Base-by-base conservation (phyloP, 2,113 vertebrate species). In the Nycticorax nycticorax region DNA sequence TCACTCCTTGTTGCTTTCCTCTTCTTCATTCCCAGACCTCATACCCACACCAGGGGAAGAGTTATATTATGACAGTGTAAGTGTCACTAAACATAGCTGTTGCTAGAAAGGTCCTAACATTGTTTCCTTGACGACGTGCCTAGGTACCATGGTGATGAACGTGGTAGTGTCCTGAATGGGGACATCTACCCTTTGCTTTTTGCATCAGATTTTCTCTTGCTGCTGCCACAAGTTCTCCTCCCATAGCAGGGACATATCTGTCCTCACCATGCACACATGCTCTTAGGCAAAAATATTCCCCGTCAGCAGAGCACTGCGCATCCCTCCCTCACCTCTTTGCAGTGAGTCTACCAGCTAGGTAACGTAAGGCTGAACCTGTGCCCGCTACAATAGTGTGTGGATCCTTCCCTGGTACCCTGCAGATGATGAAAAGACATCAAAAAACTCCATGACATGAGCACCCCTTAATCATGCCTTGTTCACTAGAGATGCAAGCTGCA, bases 401-500 rank as follows among this genome's bases (percentile, higher is more conserved):
- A 48, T 39, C n/a, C 43, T 64, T 75, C 37, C 26, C 27, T 60
- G 18, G 15, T 56, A 20, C 6, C 13, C n/a, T 72, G 48, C 7
- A 85, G 56, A 18, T 37, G 26, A 24, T 19, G 55, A 63, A 90
- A 77, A 78, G 18, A 45, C 23, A 71, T 5, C 32, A 66, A 67
- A 55, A 87, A 87, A 9, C 3, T 62, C 21, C 14, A 47, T 35
- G 5, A 33, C 5, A 37, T 6, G 17, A 33, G 5, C 1, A 1
- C 32, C 8, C 16, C 19, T 57, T 75, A 56, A 26, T 37, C 50
- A 22, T 50, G 37, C 6, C 0, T 0, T 26, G 8, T 20, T 74
- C 22, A 35, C 9, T 24, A 13, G 14, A 22, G 21, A 91, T 10
- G 18, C 39, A 63, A 50, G 14, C 47, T 28, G 21, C 6, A n/a